These are phyloP conservation scores for Alectura lathami DNA, from an alignment of 2,113 vertebrate genomes.

Conservation along the genomic window DNA sequence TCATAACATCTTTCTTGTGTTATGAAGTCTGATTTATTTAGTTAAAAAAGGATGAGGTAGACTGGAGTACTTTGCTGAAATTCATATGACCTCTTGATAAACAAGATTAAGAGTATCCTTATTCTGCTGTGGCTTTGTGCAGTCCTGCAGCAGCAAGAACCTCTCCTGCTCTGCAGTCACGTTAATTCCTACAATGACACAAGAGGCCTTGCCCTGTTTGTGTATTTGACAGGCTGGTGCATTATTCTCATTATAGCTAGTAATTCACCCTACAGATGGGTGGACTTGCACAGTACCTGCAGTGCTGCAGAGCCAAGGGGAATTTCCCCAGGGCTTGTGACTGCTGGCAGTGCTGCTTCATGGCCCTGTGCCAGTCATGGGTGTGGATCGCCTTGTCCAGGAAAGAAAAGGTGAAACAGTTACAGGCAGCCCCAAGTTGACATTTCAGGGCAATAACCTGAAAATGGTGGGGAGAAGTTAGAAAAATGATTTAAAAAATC, in stretches of 20 bases:
- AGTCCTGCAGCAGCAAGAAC: background rate
- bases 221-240: rapidly evolving
- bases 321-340: background rate
- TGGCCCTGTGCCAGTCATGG: background rate
- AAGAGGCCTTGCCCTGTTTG: background rate
- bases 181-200: background rate
- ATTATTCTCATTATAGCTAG: background rate
- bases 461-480: background rate
- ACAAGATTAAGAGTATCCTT: background rate
- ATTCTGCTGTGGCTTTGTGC: background rate
- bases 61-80: background rate
- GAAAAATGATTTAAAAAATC: background rate
- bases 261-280: background rate
- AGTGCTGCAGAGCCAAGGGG: background rate
- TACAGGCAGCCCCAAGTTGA: rapidly evolving
- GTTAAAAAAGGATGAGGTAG: background rate
- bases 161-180: background rate
- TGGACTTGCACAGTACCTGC: background rate
- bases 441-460: background rate
- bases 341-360: background rate
- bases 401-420: background rate
- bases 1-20: conserved; percentile 34
- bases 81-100: background rate
- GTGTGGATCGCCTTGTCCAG: background rate
- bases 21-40: background rate